Evolutionary conservation across 2,113 vertebrate genomes (phyloP).

Genomic region (Ancistrus triradiatus): DNA sequence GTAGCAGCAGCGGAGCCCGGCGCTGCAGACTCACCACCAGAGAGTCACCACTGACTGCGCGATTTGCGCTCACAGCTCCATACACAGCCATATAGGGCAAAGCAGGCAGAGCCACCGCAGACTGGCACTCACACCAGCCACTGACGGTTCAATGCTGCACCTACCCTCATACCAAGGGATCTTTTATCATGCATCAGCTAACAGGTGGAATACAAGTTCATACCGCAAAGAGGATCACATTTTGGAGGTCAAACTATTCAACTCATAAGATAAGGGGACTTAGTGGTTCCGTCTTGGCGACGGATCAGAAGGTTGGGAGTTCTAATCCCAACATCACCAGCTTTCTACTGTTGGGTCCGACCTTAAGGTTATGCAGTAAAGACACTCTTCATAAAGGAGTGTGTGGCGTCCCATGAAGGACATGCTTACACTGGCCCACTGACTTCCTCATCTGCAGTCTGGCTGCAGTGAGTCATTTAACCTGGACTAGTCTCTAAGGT

Average conservation of each 20-base stretch:
- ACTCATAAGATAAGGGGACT: no score
- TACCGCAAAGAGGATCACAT: no score
- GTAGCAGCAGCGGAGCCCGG: slow-evolving; percentile 80
- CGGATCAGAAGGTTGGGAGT: no score
- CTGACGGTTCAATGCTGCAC: not conserved
- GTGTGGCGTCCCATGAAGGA: no score
- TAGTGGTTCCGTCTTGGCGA: no score
- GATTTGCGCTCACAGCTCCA: slow-evolving; percentile 87
- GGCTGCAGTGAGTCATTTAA: no score
- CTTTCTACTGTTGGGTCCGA: no score
- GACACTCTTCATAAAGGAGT: no score
- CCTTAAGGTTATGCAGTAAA: slow-evolving; percentile 28
- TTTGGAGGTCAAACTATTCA: slow-evolving; percentile 50
- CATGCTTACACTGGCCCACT: no score
- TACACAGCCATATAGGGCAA: slow-evolving; percentile 93
- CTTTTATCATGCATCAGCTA: not conserved
- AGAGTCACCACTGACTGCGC: slow-evolving; percentile 77
- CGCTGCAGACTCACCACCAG: slow-evolving; percentile 74
- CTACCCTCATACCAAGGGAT: not conserved
- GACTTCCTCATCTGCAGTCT: no score
- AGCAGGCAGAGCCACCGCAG: slow-evolving; percentile 65
- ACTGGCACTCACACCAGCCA: slow-evolving; percentile 57
- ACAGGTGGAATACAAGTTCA: not conserved
- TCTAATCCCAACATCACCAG: no score
- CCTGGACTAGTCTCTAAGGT: no score